A percentile compares a stretch with the other conserved stretches of the same genome.
phyloP scores from a whole-genome alignment of 2,888 invertebrate genomes.

The Lasius fuliginosus region DNA sequence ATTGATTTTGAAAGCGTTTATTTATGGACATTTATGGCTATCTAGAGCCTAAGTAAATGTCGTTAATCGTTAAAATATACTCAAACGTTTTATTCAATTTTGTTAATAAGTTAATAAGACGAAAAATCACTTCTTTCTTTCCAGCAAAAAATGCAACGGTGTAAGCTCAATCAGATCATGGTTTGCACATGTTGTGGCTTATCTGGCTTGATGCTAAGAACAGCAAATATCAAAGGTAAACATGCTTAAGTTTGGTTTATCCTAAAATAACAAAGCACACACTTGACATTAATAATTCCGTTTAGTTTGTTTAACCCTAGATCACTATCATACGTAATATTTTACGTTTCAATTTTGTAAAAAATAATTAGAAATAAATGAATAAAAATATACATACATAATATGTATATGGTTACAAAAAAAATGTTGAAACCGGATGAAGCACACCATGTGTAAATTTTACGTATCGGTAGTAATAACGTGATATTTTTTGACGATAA shows the following conservation, averaged over 20 bases:
- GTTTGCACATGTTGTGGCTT: neutral
- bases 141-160: neutral
- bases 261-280: neutral
- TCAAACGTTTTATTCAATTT: neutral
- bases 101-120: neutral
- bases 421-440: no score
- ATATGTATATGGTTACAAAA: no score
- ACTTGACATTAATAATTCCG: neutral
- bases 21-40: neutral
- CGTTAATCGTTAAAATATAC: no score
- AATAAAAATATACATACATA: no score
- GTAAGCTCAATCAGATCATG: neutral
- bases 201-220: neutral
- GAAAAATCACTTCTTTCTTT: neutral
- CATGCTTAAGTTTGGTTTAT: neutral
- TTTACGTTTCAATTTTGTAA: no score
- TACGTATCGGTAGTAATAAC: no score
- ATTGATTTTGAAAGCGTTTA: neutral
- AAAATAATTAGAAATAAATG: no score
- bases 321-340: no score
- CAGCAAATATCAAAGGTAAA: neutral
- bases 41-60: no score
- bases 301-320: neutral
- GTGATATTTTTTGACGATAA: no score
- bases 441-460: no score